phyloP scores from a whole-genome alignment of 2,113 vertebrate species.

The Callionymus lyra region DNA sequence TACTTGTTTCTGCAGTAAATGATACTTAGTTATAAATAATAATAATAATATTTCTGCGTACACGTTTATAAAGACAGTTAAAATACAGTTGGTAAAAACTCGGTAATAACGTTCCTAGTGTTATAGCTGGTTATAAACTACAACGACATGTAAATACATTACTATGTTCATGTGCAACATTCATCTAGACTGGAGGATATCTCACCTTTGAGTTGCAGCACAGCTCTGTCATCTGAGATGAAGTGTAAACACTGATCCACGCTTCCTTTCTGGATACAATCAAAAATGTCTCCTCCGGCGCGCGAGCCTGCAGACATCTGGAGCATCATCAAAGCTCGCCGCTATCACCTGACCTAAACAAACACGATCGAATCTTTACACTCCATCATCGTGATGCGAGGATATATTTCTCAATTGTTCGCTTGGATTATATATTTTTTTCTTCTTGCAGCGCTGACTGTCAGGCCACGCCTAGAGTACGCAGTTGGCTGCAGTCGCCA shows the following conservation, averaged over 20 bases:
- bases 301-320: constrained; percentile 23
- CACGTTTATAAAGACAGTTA: too few relatives aligned
- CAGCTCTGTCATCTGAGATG: constrained; percentile 48
- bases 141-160: too few relatives aligned
- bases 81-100: too few relatives aligned
- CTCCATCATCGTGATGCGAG: constrained; percentile 11
- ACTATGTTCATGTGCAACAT: not conserved
- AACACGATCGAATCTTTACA: constrained; percentile 3
- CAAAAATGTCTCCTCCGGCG: constrained; percentile 55
- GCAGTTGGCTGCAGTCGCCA: constrained; percentile 25
- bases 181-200: too few relatives aligned
- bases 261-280: constrained; percentile 60
- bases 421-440: too few relatives aligned
- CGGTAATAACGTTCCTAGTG: too few relatives aligned
- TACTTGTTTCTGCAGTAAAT: too few relatives aligned
- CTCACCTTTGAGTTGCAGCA: constrained; percentile 63
- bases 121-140: constrained; percentile 1
- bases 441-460: constrained; percentile 7
- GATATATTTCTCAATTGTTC: constrained; percentile 11
- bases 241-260: constrained; percentile 51
- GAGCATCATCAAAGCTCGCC: constrained; percentile 31
- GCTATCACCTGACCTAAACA: constrained; percentile 1
- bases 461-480: constrained; percentile 29
- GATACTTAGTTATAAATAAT: too few relatives aligned
- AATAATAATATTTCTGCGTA: too few relatives aligned